Evolutionary conservation across 2,113 vertebrate genomes (phyloP), one percentile per base, ranked within the genome.

Genomic region (Trachemys scripta): DNA sequence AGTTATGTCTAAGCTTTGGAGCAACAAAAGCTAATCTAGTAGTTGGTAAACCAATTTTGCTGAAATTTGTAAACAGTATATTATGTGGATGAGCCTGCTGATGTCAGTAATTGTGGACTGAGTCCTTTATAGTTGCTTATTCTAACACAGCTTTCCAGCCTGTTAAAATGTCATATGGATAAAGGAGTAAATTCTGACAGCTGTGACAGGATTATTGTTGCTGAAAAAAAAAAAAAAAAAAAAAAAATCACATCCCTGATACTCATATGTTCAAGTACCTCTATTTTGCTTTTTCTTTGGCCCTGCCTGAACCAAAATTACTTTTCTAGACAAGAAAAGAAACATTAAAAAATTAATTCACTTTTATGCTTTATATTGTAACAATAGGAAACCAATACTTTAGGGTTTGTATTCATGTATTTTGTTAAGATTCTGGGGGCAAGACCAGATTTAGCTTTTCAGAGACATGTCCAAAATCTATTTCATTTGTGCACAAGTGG

Each of bases 161-260:
- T 98, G 93, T 97, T 98, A 98, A 98, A 98, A 98, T 98, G 98
- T 98, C 98, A 98, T 97, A 97, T 97, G 98, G 97, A 98, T 98
- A 98, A 98, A 97, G 94, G 95, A 97, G 95, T 97, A 97, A 95
- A 98, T 95, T 97, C 95, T 98, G 98, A 97, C 98, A 98, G 96
- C 97, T 98, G 96, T 98, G 98, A 98, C 97, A 98, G 96, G 96
- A 98, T 97, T 98, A 98, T 98, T 93, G 97, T 97, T 95, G 97
- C 97, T 96, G 97, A 97, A 97, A 96, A 96, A 97, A 97, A 96
- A 96, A 97, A 97, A 97, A 96, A 96, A 97, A 97, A 96, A 96
- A 97, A 97, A 42, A 38, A 38, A 38, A 97, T 97, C 82, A 2
- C 49, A 97, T 97, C 85, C 0, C 54, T 95, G 89, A 78, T 98